These are phyloP conservation scores for Amblyopsis hoosieri DNA, from an alignment of 2,797 vertebrate genomes.

Conservation along the genomic window DNA sequence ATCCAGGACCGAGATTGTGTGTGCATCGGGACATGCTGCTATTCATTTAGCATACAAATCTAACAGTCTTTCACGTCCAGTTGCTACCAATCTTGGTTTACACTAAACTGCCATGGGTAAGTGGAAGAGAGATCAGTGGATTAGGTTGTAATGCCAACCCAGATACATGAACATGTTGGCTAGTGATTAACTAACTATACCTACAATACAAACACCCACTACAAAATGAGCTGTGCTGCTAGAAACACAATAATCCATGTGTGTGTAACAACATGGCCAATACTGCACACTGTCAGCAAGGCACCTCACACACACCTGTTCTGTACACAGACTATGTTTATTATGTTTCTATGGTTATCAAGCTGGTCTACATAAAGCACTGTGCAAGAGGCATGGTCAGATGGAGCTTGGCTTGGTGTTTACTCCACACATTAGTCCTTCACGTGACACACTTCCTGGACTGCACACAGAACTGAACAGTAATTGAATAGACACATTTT, in stretches of 20 bases:
- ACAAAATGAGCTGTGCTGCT: not conserved
- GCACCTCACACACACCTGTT: constrained; percentile 9
- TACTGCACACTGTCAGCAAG: constrained; percentile 9
- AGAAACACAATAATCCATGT: not conserved
- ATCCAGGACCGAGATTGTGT: no score
- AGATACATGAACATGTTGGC: constrained; percentile 51
- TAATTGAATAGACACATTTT: constrained; percentile 31
- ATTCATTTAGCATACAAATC: no score
- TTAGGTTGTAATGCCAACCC: constrained; percentile 58
- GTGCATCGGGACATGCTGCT: no score
- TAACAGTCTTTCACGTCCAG: no score
- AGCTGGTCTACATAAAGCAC: constrained; percentile 16
- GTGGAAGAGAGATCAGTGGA: constrained; percentile 48
- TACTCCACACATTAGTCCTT: constrained; percentile 37
- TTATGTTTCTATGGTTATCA: constrained; percentile 28
- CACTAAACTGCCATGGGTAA: not conserved
- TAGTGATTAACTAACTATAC: constrained; percentile 17
- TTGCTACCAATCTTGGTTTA: not conserved
- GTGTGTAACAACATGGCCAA: constrained; percentile 17
- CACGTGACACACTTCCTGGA: constrained; percentile 37
- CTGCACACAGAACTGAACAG: constrained; percentile 26
- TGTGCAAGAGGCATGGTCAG: constrained; percentile 12
- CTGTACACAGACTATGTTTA: constrained; percentile 32
- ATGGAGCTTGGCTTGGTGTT: constrained; percentile 30
- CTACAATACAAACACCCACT: not conserved